Base-by-base conservation (phyloP, 2,113 vertebrate species). In the Zosterops pallidus region DNA sequence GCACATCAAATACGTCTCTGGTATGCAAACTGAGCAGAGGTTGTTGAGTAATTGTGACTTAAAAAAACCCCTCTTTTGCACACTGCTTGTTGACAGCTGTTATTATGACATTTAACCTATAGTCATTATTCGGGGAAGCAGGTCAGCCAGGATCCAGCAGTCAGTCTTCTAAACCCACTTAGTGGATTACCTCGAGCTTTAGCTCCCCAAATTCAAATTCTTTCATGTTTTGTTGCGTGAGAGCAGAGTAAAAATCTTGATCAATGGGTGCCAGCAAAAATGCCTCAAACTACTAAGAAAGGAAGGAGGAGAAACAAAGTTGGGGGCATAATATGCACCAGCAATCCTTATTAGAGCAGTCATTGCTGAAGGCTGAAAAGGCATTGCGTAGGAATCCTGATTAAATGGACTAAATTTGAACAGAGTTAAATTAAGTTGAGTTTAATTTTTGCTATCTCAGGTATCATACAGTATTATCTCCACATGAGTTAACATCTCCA, bases 51-150 rank as follows among this genome's bases (percentile, higher is more conserved):
- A 92, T 72, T 78, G 83, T 74, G 92, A 88, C 78, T 95, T 94
- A 57, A 89, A 83, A 95, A 83, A 84, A 92, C 35, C 3, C 26
- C 35, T 94, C 75, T 86, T 88, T 72, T 90, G 75, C 72, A 87
- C 7, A 6, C 89, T 86, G 62, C 49, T 90, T 84, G 75, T 84
- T 91, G 91, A 95, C 86, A 95, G 86, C 87, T 94, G 85, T 86
- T 96, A 92, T 76, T 89, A 60, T 44, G 72, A 69, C 37, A 92
- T 72, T 84, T 87, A 56, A 87, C 91, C 70, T 92, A n/a, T 12
- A 81, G 60, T 49, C 70, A 70, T 82, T 60, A 87, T 63, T 83
- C 0, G 4, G 83, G 75, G 86, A 95, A 95, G 71, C 60, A 75
- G 50, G 49, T 88, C 80, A 84, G 64, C 62, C 55, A 95, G 65